Base-by-base conservation (phyloP, 2,888 invertebrate species). In the Oeneis ivallda region DNA sequence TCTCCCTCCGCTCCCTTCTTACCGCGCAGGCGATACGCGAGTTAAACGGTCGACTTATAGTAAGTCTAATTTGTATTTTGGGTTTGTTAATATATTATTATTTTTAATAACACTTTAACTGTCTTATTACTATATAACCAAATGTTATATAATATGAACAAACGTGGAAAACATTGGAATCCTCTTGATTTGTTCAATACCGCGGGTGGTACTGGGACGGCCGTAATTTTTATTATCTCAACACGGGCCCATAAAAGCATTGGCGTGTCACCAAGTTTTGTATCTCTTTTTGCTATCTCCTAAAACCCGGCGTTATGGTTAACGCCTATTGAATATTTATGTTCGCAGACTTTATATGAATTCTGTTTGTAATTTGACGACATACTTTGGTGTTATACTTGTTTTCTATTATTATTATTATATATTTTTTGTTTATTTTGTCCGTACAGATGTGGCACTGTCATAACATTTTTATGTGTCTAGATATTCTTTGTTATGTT, bases 261-360 rank as follows among this genome's bases (percentile, higher is more conserved):
- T 78, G 76, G 78, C 76, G 49, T 50, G 49, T 39, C 62, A 71
- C 79, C 77, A 80, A 75, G 65, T 68, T 70, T 66, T 64, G 71
- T 72, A 52, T 61, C 50, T 47, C 70, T 73, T 71, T 73, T 75
- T 74, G 72, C 72, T 77, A 75, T 75, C 75, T 74, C 67, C 67
- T 70, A 75, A 76, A 76, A 75, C 75, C 74, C 70, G 68, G 73
- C 72, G 71, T 74, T 75, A 64, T 62, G 62, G 43, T 57, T 65
- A 61, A 61, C 66, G 65, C 66, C 64, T 74, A 75, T 76, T 76
- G 75, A 76, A 78, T 76, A 76, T 77, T 75, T 74, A 76, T 75
- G 71, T 50, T 50, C 13, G 49, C 49, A 50, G 26, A 26, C 4
- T 13, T 50, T 50, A 17, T 50, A 50, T 50, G 49, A 50, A 50